Evolutionary conservation across 2,113 vertebrate species (phyloP).

Genomic region (Canis aureus): DNA sequence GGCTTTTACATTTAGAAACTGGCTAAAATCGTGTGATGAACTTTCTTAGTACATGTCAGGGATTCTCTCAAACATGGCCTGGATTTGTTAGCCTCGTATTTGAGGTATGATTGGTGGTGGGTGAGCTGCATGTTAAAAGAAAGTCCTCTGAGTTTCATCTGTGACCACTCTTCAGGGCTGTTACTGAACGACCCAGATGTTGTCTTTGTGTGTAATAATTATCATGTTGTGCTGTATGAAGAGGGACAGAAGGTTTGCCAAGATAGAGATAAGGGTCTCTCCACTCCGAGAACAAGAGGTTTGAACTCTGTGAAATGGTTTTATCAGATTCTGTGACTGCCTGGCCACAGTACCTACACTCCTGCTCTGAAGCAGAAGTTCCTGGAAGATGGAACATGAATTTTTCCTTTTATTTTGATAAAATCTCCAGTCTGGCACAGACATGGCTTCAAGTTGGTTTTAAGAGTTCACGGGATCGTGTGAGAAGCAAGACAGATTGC

Average conservation of each 20-base stretch:
- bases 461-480: neutral
- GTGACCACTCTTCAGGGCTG: slow-evolving; percentile 8
- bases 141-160: neutral
- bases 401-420: neutral
- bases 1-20: neutral
- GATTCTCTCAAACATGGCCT: neutral
- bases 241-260: neutral
- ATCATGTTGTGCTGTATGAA: neutral
- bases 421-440: neutral
- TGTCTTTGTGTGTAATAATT: neutral
- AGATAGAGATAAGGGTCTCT: neutral
- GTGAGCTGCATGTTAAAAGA: neutral
- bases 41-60: slow-evolving; percentile 18
- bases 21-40: neutral
- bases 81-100: slow-evolving; percentile 24
- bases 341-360: neutral
- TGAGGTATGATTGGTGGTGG: neutral
- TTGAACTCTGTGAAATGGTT: neutral
- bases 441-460: neutral
- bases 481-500: neutral
- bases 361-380: neutral
- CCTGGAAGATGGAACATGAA: neutral
- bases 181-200: neutral
- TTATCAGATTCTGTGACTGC: neutral
- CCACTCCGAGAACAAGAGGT: neutral